Base-by-base conservation (phyloP, 2,797 vertebrate species). In the Lutjanus argentimaculatus region DNA sequence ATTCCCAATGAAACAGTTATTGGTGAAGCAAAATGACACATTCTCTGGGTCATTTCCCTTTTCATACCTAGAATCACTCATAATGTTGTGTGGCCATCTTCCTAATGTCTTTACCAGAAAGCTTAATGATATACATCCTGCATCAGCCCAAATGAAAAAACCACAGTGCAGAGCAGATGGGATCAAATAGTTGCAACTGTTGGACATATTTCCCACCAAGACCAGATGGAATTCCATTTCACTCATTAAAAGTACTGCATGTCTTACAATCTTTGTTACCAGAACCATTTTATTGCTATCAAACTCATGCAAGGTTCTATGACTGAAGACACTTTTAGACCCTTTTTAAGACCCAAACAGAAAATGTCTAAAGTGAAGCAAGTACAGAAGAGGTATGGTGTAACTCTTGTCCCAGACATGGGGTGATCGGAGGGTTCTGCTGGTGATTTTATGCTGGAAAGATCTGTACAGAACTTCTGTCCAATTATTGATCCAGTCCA, bases 111-210 rank as follows among this genome's bases (percentile, higher is more conserved):
- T 79, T 74, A 79, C 63, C 78, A 86, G 62, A 58, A 45, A 8
- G 22, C 56, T 66, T 79, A 84, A 88, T 85, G 75, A 81, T 53
- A 80, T 22, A 55, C 57, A 76, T 63, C 16, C 42, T 25, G 19
- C 19, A 6, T 67, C 16, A 12, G 22, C 17, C 53, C 17, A 14
- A 59, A 61, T 48, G 15, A 48, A 55, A 71, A 68, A 71, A 83
- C 69, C 70, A 65, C 76, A 87, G 62, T 77, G 73, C 58, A 62
- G 71, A 89, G 61, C 84, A 80, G 82, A 79, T 82, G 72, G 75
- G 74, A 65, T 80, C 69, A 49, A 2, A 43, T 40, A 69, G 56
- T 69, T 43, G 30, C 65, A 79, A 58, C 45, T 62, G 25, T 67
- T 40, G 16, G 10, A 72, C 67, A 53, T 75, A 65, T 77, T 77